Evolutionary conservation across 2,113 vertebrate genomes (phyloP).

Genomic region (Lepidothrix coronata): DNA sequence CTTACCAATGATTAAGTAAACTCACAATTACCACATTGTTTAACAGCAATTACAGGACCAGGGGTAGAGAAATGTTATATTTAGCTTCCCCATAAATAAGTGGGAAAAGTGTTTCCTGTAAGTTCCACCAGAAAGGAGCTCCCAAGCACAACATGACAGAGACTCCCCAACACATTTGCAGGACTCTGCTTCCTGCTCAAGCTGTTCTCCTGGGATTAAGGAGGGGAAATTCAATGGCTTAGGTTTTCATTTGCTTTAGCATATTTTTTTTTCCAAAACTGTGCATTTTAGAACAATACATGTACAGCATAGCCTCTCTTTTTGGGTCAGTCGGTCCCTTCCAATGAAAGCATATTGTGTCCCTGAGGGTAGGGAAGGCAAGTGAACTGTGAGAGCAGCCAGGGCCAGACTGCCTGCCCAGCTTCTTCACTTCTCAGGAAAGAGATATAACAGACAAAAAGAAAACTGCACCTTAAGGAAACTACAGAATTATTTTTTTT

Average conservation of each 20-base stretch:
- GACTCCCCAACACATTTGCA: neutral
- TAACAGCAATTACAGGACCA: neutral
- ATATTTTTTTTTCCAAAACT: neutral
- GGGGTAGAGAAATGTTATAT: neutral
- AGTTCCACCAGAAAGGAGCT: neutral
- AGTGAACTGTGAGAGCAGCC: neutral
- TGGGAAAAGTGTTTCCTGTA: slow-evolving; percentile 20
- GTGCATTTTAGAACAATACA: slow-evolving; percentile 15
- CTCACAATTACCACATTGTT: neutral
- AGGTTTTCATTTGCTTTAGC: neutral
- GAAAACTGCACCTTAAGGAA: neutral
- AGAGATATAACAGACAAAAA: neutral
- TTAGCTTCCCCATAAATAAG: slow-evolving; percentile 10
- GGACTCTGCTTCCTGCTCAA: neutral
- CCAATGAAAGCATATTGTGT: slow-evolving; percentile 30
- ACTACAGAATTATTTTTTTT: neutral
- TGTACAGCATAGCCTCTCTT: neutral
- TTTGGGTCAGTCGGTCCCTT: slow-evolving; percentile 55
- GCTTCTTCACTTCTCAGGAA: slow-evolving; percentile 5
- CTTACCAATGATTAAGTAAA: neutral
- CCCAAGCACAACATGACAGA: slow-evolving; percentile 1
- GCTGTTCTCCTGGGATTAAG: neutral
- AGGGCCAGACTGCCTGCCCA: slow-evolving; percentile 14
- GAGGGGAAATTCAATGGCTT: neutral
- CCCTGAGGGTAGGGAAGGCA: slow-evolving; percentile 45